Base-by-base conservation (phyloP, 30 jellyfish, hydroid and myxozoan species). In the Chrysaora quinquecirrha region DNA sequence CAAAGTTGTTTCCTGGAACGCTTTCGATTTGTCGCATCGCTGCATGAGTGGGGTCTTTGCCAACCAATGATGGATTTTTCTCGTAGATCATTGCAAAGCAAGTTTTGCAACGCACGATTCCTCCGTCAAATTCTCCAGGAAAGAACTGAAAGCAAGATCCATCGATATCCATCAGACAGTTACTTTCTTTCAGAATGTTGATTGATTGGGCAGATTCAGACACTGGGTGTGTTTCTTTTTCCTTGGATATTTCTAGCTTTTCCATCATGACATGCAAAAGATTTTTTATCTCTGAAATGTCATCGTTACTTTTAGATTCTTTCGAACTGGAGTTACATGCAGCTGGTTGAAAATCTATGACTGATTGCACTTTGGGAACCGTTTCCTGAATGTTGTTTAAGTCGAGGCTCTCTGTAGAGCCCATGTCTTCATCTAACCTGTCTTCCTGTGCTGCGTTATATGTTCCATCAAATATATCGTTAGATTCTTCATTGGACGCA, bases 71-170 rank as follows among this genome's bases (percentile, higher is more conserved):
- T 66, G 85, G 85, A 50, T 73, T 34, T 29, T 73, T 50, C 34
- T 73, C 85, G 64, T 73, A 73, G 27, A 73, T 50, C 85, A 73
- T 73, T 73, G 29, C 74, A 49, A 73, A 73, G 74, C 85, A 73
- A 73, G 34, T 28, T 50, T 73, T 47, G 28, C 85, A 73, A 31
- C 64, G 74, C 22, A 73, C 75, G 50, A 73, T 73, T 34, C 85
- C 73, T 47, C 85, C 75, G 50, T 73, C 85, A 73, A 73, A 73
- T 68, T 73, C 85, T 19, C 24, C 34, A 29, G 85, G 85, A 73
- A 19, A 73, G 73, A 73, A 73, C 28, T 29, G 28, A 29, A 73
- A 73, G 61, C 85, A 34, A 73, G 85, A 19, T 38, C 85, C 74
- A 47, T 48, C 85, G 49, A 66, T 73, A 50, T 73, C 85, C 48